phyloP scores from a whole-genome alignment of 2,888 invertebrate species.

The Calliphora vomitoria region DNA sequence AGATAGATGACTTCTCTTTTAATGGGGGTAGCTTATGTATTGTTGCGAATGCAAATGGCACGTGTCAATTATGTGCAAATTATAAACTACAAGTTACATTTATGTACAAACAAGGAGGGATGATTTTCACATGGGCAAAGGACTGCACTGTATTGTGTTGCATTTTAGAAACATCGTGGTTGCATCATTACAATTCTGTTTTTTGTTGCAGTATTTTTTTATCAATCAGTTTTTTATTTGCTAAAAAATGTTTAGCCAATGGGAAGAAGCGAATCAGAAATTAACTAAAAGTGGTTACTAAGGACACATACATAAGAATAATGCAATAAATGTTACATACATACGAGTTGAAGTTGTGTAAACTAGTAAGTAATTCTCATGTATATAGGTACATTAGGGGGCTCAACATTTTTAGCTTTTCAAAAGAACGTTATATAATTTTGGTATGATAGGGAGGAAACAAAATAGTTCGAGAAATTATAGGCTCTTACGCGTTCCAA shows the following conservation, averaged over 20 bases:
- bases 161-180: conserved; percentile 24
- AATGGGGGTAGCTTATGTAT: conserved; percentile 39
- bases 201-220: conserved; percentile 61
- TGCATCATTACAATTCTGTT: neutral
- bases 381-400: neutral
- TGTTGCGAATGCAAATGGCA: conserved; percentile 43
- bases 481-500: too few species aligned
- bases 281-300: neutral
- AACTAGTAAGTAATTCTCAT: neutral
- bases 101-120: conserved; percentile 35
- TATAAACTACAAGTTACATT: conserved; percentile 22
- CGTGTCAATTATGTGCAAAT: conserved; percentile 56
- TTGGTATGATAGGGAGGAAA: too few species aligned
- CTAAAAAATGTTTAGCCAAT: conserved; percentile 53
- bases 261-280: conserved; percentile 3
- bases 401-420: too few species aligned
- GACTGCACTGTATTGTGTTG: conserved; percentile 23
- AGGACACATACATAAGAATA: too few species aligned
- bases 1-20: neutral
- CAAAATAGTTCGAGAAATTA: too few species aligned
- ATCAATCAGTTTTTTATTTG: conserved; percentile 51
- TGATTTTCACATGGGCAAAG: neutral
- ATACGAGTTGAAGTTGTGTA: neutral
- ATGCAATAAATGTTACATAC: neutral
- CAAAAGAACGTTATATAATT: too few species aligned